A percentile compares a stretch with the other conserved stretches of the same genome.
Conservation (phyloP, 2,888 invertebrate species). For the Ochropacha duplaris region DNA sequence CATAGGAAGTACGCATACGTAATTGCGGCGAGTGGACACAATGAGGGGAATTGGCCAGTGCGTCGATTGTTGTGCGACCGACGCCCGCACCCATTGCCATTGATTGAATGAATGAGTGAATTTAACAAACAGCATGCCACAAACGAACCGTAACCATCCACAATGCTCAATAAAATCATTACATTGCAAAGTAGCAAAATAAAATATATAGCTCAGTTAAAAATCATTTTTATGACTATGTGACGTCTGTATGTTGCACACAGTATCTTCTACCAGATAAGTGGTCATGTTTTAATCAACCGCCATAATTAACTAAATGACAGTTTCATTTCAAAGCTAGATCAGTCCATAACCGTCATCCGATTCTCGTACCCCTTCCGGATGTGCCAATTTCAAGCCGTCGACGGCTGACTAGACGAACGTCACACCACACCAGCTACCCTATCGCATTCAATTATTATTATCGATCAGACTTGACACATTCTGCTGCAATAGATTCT, state of each 20-base stretch:
- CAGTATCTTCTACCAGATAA: background rate
- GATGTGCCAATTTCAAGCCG: conserved; percentile 62
- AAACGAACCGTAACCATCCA: conserved; percentile 62
- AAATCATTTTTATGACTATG: no score
- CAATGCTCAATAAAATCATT: conserved; percentile 19
- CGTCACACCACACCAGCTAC: conserved; percentile 43
- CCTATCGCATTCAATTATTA: conserved; percentile 51
- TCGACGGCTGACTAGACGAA: conserved; percentile 40
- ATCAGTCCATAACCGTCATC: conserved; percentile 33
- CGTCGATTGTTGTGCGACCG: conserved; percentile 79
- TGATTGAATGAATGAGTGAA: conserved; percentile 77
- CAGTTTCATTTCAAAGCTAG: conserved; percentile 9
- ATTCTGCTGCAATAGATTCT: conserved; percentile 20
- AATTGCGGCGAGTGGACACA: conserved; percentile 78
- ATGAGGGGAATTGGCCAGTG: conserved; percentile 80
- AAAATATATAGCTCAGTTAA: conserved; percentile 19
- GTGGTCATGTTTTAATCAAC: background rate
- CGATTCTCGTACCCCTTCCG: conserved; percentile 49
- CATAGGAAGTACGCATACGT: conserved; percentile 77
- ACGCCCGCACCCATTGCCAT: conserved; percentile 77
- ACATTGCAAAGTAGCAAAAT: conserved; percentile 18
- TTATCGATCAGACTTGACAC: conserved; percentile 49
- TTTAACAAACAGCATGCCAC: conserved; percentile 67
- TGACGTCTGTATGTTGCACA: no score
- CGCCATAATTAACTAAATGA: background rate